These are phyloP conservation scores for Fregata magnificens DNA, from an alignment of 2,113 vertebrate species.

Conservation along the genomic window DNA sequence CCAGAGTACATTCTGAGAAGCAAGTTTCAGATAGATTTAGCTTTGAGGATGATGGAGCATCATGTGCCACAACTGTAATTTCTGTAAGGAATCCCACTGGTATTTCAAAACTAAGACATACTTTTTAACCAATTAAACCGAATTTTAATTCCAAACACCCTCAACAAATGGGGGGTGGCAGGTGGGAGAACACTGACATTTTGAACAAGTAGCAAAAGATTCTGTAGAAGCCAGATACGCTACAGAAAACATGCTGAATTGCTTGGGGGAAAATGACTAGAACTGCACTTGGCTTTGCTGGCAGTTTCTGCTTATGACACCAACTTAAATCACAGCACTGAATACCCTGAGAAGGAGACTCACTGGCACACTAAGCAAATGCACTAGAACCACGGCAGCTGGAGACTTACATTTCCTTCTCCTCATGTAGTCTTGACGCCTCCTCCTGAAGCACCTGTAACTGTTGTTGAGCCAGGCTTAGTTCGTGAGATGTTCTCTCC, in stretches of 20 bases:
- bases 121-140: not conserved
- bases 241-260: not conserved
- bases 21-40: not conserved
- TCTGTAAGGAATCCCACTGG: not conserved
- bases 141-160: not conserved
- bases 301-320: not conserved
- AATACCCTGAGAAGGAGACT: not conserved
- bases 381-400: not conserved
- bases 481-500: conserved; percentile 79
- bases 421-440: conserved; percentile 79
- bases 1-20: not conserved
- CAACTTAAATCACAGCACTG: not conserved
- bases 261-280: not conserved
- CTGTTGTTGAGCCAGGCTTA: conserved; percentile 83
- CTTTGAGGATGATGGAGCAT: not conserved
- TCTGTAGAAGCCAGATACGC: not conserved
- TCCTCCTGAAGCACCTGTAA: conserved; percentile 84
- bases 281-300: not conserved
- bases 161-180: not conserved
- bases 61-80: not conserved
- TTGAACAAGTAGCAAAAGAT: not conserved
- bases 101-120: not conserved
- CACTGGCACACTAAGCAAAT: not conserved
- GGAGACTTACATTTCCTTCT: conserved; percentile 87
- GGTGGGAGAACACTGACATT: not conserved